phyloP scores from a whole-genome alignment of 2,888 invertebrate species.

The Andrena fulva region DNA sequence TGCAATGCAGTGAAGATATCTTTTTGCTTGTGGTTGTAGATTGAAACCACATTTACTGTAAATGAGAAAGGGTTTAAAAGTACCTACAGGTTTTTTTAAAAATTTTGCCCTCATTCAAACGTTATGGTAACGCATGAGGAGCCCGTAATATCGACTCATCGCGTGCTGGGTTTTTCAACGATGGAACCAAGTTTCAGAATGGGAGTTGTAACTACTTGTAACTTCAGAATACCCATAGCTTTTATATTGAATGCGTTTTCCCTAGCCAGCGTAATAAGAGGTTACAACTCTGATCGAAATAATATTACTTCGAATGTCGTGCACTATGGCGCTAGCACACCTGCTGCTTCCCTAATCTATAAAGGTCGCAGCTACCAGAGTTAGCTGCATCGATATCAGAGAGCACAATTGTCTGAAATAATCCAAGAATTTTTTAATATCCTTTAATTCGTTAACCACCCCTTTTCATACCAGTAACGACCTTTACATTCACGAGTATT shows the following conservation, averaged over 20 bases:
- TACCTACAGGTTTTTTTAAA: too few species aligned
- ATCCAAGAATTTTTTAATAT: background rate
- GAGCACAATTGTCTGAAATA: background rate
- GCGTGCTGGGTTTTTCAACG: background rate
- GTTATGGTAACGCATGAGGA: too few species aligned
- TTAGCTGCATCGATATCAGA: background rate
- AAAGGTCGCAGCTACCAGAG: too few species aligned
- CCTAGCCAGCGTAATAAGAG: slow-evolving; percentile 6
- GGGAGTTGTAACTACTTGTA: slow-evolving; percentile 5
- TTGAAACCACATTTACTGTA: too few species aligned
- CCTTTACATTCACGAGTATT: slow-evolving; percentile 1
- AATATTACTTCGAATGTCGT: slow-evolving; percentile 6
- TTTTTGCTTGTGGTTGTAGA: too few species aligned
- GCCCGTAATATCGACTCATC: too few species aligned
- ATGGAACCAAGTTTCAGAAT: background rate
- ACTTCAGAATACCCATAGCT: background rate
- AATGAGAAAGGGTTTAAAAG: too few species aligned
- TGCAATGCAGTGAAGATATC: too few species aligned
- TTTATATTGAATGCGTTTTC: slow-evolving; percentile 12
- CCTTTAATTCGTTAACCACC: background rate
- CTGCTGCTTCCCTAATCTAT: background rate
- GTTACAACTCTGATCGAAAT: slow-evolving; percentile 14
- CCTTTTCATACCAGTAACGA: background rate
- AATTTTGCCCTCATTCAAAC: too few species aligned
- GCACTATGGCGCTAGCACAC: background rate